These are phyloP conservation scores for Pediacus dermestoides DNA, from an alignment of 2,888 invertebrate genomes.

Conservation along the genomic window DNA sequence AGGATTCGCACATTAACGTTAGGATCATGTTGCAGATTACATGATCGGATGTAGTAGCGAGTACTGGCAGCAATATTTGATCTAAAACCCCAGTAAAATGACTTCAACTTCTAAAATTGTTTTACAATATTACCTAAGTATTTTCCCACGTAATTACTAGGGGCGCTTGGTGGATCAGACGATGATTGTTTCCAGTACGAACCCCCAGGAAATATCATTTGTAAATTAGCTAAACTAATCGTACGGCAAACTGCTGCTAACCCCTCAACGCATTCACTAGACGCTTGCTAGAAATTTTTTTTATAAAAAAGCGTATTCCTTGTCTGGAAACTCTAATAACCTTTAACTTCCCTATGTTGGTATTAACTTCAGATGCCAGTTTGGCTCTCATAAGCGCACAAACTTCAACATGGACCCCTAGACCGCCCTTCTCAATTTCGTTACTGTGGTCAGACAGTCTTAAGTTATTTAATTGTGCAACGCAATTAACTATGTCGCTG, in stretches of 20 bases:
- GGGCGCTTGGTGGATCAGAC: constrained; percentile 48
- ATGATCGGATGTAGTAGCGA: constrained; percentile 70
- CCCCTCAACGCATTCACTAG: constrained; percentile 67
- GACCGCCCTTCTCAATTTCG: constrained; percentile 53
- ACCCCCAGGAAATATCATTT: constrained; percentile 74
- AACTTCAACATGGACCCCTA: constrained; percentile 74
- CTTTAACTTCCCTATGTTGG: constrained; percentile 71
- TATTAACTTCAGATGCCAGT: constrained; percentile 73
- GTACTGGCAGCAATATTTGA: constrained; percentile 72
- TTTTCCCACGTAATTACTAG: constrained; percentile 66
- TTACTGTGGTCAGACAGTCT: constrained; percentile 60
- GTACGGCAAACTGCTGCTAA: constrained; percentile 73
- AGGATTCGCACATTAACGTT: constrained; percentile 80
- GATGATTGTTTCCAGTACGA: constrained; percentile 60
- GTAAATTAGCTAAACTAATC: constrained; percentile 73
- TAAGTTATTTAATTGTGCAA: constrained; percentile 56
- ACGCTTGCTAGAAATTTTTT: constrained; percentile 67
- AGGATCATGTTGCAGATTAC: constrained; percentile 73
- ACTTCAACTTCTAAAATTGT: too few species aligned
- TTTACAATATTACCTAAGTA: constrained; percentile 64
- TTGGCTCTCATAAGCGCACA: constrained; percentile 79
- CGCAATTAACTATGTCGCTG: constrained; percentile 61
- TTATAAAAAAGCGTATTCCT: too few species aligned
- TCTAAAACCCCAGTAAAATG: constrained; percentile 53
- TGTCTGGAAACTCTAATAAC: too few species aligned